These are phyloP conservation scores for Deilephila elpenor DNA, from an alignment of 2,888 invertebrate species.

Conservation along the genomic window DNA sequence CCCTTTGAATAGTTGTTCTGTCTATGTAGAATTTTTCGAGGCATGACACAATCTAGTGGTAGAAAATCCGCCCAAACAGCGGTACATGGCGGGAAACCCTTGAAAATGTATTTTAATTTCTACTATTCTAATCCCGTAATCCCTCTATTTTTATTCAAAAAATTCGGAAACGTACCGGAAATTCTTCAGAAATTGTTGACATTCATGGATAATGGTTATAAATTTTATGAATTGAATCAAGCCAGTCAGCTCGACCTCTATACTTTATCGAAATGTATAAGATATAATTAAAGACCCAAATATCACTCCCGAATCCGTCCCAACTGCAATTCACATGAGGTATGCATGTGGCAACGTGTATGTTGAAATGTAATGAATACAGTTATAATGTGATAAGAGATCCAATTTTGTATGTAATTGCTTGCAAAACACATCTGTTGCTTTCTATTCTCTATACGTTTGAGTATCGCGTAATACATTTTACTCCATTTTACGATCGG, in stretches of 20 bases:
- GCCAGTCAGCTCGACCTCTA: no score
- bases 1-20: neutral
- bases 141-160: no score
- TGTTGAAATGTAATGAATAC: conserved; percentile 32
- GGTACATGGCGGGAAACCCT: no score
- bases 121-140: no score
- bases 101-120: no score
- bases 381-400: conserved; percentile 28
- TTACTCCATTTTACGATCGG: neutral
- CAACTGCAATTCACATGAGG: conserved; percentile 28
- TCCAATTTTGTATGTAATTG: conserved; percentile 31
- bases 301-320: neutral
- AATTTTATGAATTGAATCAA: no score
- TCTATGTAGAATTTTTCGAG: neutral
- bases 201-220: no score
- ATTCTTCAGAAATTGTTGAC: no score
- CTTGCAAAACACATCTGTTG: conserved; percentile 20
- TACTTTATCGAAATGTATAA: no score
- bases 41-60: no score
- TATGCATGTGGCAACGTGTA: conserved; percentile 32
- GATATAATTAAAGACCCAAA: neutral
- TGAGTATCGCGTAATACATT: conserved; percentile 11
- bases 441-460: conserved; percentile 14
- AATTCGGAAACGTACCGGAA: no score
- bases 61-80: no score